These are phyloP conservation scores for Rhinogobio ventralis DNA, from an alignment of 2,797 vertebrate species.

Conservation along the genomic window DNA sequence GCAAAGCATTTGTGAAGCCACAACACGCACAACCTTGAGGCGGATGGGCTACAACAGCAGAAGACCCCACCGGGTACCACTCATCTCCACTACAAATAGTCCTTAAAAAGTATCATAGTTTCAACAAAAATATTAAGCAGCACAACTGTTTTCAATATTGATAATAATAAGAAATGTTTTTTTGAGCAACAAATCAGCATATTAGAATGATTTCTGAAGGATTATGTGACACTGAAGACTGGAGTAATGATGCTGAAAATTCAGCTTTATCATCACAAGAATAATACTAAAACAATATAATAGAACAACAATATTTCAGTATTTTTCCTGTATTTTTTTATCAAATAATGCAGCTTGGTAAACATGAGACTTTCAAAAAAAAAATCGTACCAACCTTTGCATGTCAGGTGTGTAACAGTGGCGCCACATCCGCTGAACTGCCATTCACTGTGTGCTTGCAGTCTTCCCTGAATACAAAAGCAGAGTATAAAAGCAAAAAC, in stretches of 20 bases:
- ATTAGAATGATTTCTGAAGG: neutral
- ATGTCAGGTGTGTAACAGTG: constrained; percentile 17
- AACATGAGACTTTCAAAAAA: neutral
- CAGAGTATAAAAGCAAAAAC: constrained; percentile 8
- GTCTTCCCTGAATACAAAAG: constrained; percentile 21
- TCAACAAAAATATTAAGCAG: no score
- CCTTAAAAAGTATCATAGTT: no score
- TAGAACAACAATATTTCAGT: neutral
- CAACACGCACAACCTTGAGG: no score
- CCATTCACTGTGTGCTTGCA: constrained; percentile 27
- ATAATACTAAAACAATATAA: neutral
- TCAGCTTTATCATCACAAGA: neutral
- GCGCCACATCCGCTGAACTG: neutral
- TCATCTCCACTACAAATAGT: no score
- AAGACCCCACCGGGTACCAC: no score
- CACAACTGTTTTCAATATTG: no score
- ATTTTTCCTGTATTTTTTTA: neutral
- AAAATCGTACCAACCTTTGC: neutral
- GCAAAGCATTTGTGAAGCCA: no score
- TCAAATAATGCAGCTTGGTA: neutral
- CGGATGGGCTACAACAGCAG: no score
- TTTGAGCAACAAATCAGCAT: no score
- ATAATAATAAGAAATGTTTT: no score
- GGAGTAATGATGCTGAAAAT: neutral
- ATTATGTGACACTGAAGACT: neutral